phyloP scores from a whole-genome alignment of 2,797 vertebrate species.

The Pseudochaenichthys georgianus region DNA sequence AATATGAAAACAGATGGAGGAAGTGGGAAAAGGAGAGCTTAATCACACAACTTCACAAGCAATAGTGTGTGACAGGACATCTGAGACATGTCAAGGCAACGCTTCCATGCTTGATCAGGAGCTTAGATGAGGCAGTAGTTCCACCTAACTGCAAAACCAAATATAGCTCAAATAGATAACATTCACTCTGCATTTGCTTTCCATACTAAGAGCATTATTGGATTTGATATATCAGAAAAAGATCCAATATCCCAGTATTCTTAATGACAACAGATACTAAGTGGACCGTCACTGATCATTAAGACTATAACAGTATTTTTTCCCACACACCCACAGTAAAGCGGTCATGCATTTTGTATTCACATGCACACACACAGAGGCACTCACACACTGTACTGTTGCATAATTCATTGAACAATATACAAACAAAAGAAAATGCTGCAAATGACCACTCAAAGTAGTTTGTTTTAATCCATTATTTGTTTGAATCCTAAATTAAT shows the following conservation, averaged over 20 bases:
- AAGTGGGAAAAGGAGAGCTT: conserved; percentile 25
- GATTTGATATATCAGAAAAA: conserved; percentile 20
- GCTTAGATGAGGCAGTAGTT: conserved; percentile 12
- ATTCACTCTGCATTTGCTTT: neutral
- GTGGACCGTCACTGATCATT: neutral
- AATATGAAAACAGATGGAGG: conserved; percentile 55
- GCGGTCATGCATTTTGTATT: conserved; percentile 29
- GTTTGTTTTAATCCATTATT: neutral
- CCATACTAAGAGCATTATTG: conserved; percentile 6
- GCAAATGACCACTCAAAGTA: neutral
- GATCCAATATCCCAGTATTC: neutral
- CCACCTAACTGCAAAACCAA: conserved; percentile 18
- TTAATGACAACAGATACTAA: neutral
- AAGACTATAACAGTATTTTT: neutral
- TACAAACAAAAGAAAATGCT: neutral
- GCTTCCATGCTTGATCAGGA: conserved; percentile 51
- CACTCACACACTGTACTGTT: neutral
- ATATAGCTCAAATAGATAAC: neutral
- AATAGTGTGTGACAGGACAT: neutral
- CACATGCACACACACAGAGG: conserved; percentile 5
- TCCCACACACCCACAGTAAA: neutral
- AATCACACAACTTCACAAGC: conserved; percentile 27
- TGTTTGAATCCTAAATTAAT: conserved; percentile 13
- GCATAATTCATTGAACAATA: neutral
- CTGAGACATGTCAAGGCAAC: conserved; percentile 20